Conservation (phyloP, 2,888 invertebrate genomes). For the Phaonia tiefii region DNA sequence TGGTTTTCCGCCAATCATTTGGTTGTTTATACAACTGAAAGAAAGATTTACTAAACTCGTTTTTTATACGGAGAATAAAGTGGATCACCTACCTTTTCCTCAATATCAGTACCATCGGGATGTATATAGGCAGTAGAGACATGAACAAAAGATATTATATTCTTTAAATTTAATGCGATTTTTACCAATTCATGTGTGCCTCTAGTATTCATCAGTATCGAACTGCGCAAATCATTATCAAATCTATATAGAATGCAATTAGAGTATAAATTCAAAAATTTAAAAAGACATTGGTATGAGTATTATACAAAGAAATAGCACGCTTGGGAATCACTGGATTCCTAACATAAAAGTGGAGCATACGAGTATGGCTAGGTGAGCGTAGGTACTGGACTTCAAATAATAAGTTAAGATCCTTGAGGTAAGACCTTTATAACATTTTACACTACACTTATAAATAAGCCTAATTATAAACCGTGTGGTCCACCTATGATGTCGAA, state of each 20-base stretch:
- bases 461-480: no score
- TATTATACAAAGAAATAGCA: no score
- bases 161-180: slow-evolving; percentile 82
- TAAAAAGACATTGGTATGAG: no score
- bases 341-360: no score
- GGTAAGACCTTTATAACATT: no score
- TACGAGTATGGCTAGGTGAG: no score
- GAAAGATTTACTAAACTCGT: neutral
- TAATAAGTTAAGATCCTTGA: no score
- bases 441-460: no score
- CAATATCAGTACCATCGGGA: slow-evolving; percentile 85
- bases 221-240: slow-evolving; percentile 86
- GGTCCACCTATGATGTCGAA: no score
- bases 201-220: slow-evolving; percentile 83
- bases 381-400: no score
- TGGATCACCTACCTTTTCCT: slow-evolving; percentile 83
- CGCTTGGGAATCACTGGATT: no score
- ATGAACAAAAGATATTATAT: slow-evolving; percentile 85
- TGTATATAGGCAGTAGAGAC: slow-evolving; percentile 93
- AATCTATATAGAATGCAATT: slow-evolving; percentile 81
- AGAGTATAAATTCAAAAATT: no score
- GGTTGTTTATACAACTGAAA: slow-evolving; percentile 77
- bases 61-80: neutral
- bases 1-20: slow-evolving; percentile 84
- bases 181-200: slow-evolving; percentile 84